Base-by-base conservation (phyloP, 2,113 vertebrate species). In the Arothron firmamentum region DNA sequence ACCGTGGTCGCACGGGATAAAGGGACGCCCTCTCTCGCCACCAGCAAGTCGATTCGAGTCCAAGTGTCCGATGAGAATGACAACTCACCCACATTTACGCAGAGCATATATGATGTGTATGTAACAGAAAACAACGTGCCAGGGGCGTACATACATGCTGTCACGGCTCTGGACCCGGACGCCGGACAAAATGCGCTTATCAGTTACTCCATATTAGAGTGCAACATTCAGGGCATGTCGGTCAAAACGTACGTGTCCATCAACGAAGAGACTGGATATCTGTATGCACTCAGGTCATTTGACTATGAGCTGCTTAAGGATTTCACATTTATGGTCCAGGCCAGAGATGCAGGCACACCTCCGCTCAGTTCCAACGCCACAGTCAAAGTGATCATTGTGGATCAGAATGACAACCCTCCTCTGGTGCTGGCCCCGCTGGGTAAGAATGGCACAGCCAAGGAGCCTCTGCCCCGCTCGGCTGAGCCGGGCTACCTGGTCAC, bases 81-180 rank as follows among this genome's bases (percentile, higher is more conserved):
- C 88, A 99, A 99, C 69, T 92, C 94, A 4, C 97, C 97, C 51
- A 90, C 93, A 3, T 99, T 99, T 84, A 93, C 92, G 65, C 95
- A 96, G 89, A 71, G 90, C 2, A 75, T 93, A 28, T 99, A 98
- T 82, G 94, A 96, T 68, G 97, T 98, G 61, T 94, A 94, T 62
- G 96, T 99, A 86, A 96, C 94, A 4, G 97, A 99, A 74, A 99
- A 99, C 77, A 99, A 99, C 74, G 96, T 98, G 57, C 96, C 97
- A 0, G 96, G 96, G 12, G 96, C 96, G 58, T 98, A 98, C 78
- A 98, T 99, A 54, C 96, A 95, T 70, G 96, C 96, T 0, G 96
- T 99, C 50, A 96, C 92, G 63, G 97, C 97, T 66, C 88, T 90
- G 14, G 96, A 99, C 85, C 92, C 91, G 12, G 97, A 99, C 72